phyloP scores from a whole-genome alignment of 2,888 invertebrate species.

The Syrista parreyssii region DNA sequence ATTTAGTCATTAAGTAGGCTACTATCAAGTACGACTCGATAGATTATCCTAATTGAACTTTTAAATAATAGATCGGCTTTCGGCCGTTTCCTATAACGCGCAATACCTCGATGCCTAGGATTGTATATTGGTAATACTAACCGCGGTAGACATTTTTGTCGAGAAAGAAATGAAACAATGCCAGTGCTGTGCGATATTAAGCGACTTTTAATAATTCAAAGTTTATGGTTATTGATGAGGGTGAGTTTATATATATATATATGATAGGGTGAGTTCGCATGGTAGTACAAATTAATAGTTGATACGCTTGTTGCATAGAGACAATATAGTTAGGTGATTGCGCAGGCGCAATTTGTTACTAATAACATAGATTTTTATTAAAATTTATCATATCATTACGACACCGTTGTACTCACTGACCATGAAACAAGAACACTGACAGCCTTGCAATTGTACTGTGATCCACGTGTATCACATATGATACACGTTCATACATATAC shows the following conservation, averaged over 20 bases:
- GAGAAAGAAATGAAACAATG: not conserved
- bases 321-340: constrained; percentile 56
- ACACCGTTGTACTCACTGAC: constrained; percentile 34
- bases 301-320: constrained; percentile 57
- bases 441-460: constrained; percentile 53
- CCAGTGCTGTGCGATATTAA: not conserved
- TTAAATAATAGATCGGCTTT: not conserved
- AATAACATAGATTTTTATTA: constrained; percentile 30
- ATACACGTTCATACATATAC: constrained; percentile 7
- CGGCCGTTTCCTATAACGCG: not conserved
- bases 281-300: constrained; percentile 50
- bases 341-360: constrained; percentile 57
- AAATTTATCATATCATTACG: constrained; percentile 16
- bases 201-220: not conserved
- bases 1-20: not conserved
- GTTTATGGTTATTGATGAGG: not conserved
- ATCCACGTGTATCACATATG: constrained; percentile 31
- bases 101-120: not conserved
- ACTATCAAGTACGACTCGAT: not conserved
- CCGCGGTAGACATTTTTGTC: not conserved
- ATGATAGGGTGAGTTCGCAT: constrained; percentile 20
- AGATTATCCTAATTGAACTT: not conserved
- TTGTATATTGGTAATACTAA: not conserved
- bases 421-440: constrained; percentile 38
- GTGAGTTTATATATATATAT: not conserved